phyloP scores from a whole-genome alignment of 2,797 vertebrate species.

The Xenentodon cancila region DNA sequence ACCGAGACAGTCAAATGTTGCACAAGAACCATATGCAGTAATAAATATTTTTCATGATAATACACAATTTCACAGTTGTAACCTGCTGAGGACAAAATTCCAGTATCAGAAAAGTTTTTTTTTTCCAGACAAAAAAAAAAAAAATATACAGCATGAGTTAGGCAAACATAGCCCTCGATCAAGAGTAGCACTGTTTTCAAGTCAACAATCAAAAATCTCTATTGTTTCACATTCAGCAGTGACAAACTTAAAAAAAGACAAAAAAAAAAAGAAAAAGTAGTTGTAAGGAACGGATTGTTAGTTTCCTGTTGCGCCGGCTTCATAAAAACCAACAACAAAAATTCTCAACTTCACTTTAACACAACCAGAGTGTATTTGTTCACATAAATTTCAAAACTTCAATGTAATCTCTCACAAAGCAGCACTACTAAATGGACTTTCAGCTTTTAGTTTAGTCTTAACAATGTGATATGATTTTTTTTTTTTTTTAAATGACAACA shows the following conservation, averaged over 20 bases:
- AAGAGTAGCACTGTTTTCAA: constrained; percentile 62
- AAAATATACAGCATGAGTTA: constrained; percentile 77
- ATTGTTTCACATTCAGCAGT: constrained; percentile 77
- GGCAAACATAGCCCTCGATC: constrained; percentile 61
- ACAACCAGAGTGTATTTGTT: constrained; percentile 59
- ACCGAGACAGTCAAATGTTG: constrained; percentile 78
- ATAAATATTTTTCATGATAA: constrained; percentile 88
- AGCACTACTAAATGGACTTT: constrained; percentile 57
- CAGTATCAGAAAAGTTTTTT: constrained; percentile 75
- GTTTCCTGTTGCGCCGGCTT: constrained; percentile 58
- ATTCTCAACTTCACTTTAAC: constrained; percentile 64
- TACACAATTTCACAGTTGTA: constrained; percentile 87
- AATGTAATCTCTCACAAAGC: constrained; percentile 66
- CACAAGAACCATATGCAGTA: constrained; percentile 83
- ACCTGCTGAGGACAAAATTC: constrained; percentile 83
- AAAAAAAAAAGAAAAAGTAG: constrained; percentile 22
- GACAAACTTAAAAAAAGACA: constrained; percentile 48
- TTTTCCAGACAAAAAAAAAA: constrained; percentile 38
- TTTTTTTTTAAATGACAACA: constrained; percentile 5
- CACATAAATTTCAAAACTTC: constrained; percentile 58
- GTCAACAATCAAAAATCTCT: constrained; percentile 64
- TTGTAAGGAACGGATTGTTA: constrained; percentile 49
- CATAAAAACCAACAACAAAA: constrained; percentile 48
- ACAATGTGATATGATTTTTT: constrained; percentile 52
- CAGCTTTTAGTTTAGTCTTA: constrained; percentile 42